Base-by-base conservation (phyloP, 64 coral and sea anemone genomes). In the Anthopleura sola region DNA sequence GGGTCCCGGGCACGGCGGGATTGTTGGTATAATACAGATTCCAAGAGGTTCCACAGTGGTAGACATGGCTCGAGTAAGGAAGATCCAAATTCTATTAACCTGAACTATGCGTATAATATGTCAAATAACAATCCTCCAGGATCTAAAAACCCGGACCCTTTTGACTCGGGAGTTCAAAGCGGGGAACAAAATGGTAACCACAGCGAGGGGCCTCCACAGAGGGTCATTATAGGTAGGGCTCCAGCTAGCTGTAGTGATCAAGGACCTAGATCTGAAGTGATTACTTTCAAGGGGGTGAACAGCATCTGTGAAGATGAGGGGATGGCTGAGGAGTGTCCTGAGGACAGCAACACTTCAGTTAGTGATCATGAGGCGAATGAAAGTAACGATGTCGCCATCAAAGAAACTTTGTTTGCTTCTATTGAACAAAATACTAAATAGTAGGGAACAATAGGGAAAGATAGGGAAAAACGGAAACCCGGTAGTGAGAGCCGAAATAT, bases 401-500 rank as follows among this genome's bases (percentile, higher is more conserved):
- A 71, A 71, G 66, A 71, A 71, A 71, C 31, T 32, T 71, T 71
- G 66, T 71, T 71, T 71, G 66, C 66, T 71, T 71, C 66, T 71
- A 14, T 71, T 31, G 66, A 71, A 34, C 28, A 71, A 34, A 71
- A 29, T 71, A 20, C 34, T 1, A 29, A 71, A 12, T 71, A 34
- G 34, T 44, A 44, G 9, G 4, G 40, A 44, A n/a, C n/a, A n/a
- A n/a, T n/a, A n/a, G n/a, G n/a, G n/a, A n/a, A n/a, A n/a, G n/a
- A n/a, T n/a, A n/a, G n/a, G n/a, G n/a, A 44, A 44, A 8, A 44
- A 44, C 40, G 9, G 40, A 8, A 44, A 44, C 40, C 40, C 40
- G 40, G 4, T 44, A 44, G 9, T 3, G 40, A 44, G 4, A 8
- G 40, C 4, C 40, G 40, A 44, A 44, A 44, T 6, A 44, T 2